phyloP scores from a whole-genome alignment of 2,797 vertebrate genomes.

The Lateolabrax maculatus region DNA sequence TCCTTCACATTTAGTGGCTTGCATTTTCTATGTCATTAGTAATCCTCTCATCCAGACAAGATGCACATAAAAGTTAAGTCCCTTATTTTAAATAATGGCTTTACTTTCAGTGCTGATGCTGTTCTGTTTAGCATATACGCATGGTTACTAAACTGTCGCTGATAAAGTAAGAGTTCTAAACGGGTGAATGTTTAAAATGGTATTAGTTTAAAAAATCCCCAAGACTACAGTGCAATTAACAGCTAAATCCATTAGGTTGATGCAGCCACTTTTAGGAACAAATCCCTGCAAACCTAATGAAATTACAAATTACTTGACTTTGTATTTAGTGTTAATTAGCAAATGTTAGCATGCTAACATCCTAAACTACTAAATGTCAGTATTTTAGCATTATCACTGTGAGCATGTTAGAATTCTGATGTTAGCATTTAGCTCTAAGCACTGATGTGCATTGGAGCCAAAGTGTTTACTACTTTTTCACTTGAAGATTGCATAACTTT shows the following conservation, averaged over 20 bases:
- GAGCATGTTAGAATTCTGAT: neutral
- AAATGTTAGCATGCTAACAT: neutral
- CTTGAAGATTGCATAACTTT: neutral
- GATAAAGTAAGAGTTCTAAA: neutral
- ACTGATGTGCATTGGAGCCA: neutral
- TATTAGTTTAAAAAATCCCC: neutral
- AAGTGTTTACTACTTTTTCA: neutral
- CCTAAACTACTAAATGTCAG: neutral
- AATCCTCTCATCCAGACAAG: constrained; percentile 20
- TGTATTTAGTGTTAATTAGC: neutral
- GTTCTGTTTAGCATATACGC: neutral
- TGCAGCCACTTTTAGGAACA: neutral
- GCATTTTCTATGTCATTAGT: constrained; percentile 27
- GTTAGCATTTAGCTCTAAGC: neutral
- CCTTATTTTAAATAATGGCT: neutral
- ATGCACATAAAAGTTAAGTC: constrained; percentile 10
- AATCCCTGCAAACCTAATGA: neutral
- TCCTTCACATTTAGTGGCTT: constrained; percentile 28
- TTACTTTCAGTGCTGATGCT: neutral
- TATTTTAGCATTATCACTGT: neutral
- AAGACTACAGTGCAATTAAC: too few relatives aligned
- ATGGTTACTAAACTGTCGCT: neutral
- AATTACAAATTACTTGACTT: too few relatives aligned
- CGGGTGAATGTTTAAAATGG: neutral
- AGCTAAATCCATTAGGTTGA: neutral